Base-by-base conservation (phyloP, 1,140 invertebrate genomes). In the Aradophagus sp. region DNA sequence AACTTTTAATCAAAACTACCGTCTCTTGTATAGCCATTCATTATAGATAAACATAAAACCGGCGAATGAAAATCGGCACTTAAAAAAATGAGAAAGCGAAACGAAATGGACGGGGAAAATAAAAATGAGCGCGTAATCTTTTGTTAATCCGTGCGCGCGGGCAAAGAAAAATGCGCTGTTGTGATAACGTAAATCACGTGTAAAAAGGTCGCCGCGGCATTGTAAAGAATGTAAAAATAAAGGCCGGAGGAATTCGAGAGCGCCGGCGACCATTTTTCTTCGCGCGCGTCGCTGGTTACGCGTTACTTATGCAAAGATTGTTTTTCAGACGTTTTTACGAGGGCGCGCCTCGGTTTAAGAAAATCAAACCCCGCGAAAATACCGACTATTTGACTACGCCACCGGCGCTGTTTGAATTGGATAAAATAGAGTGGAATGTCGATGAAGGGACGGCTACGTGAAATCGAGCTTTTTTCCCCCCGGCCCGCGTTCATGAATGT, bases 241-340 rank as follows among this genome's bases (percentile, higher is more conserved):
- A 67, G 32, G 45, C 12, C 26, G 13, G n/a, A 10, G 4, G 65
- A 45, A 17, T 50, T 58, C 61, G 26, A 38, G 50, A 19, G 15
- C 19, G 39, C 15, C 19, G 2, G 41, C 34, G 29, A 35, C 44
- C 39, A 67, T 67, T 73, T 61, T 73, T 68, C 70, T 73, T 68
- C 13, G 14, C 23, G 12, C 41, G 48, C 44, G 52, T 50, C 62
- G 52, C 44, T 53, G 50, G 48, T 56, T 69, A 62, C 58, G 50
- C 44, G 58, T 63, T 62, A 70, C 58, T 70, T 70, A 70, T 69
- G 66, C 66, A 70, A 68, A 71, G 63, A 71, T 65, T 69, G 71
- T 65, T 75, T 73, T 70, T 65, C 15, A 42, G 47, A 63, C 42
- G 41, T 66, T 67, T 76, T 75, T 66, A 66, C 52, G 59, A 48